Base-by-base conservation (phyloP, 2,797 vertebrate species). In the Oceanodroma leucorhoa region DNA sequence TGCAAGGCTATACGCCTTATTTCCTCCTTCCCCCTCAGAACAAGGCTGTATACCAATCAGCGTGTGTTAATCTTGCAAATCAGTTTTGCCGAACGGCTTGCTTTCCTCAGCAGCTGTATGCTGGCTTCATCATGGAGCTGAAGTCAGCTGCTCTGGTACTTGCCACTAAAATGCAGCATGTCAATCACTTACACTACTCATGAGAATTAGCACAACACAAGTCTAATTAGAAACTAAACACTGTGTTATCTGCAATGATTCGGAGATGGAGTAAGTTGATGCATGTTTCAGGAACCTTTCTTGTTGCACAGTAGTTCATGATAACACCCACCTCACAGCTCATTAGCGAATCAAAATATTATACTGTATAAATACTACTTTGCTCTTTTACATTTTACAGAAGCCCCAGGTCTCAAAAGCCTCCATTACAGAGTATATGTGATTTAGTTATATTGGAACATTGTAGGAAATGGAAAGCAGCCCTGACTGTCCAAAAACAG, bases 321-420 rank as follows among this genome's bases (percentile, higher is more conserved):
- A 84, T 94, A 97, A 95, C 83, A 94, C 66, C 85, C 87, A 94
- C 85, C 95, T 94, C 87, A 84, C 91, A 88, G 89, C 46, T 87
- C 85, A 94, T 93, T 96, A 96, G 65, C 23, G 1, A 97, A 96
- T 95, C 87, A 95, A 95, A 97, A 94, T 90, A 95, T 93, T 94
- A 94, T 26, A 72, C 85, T 93, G 83, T 70, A 90, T 90, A 97
- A 96, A 96, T 88, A 94, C 40, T 91, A 76, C 82, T 94, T 86
- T 92, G 82, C 93, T 96, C 82, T 86, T 96, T 91, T 82, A 86
- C 72, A 70, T 95, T 85, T 91, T 46, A 91, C 73, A 95, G 94
- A 94, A 97, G 87, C 64, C 80, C 53, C 51, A 66, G 54, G 89
- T 91, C 88, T 94, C 89, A 93, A 89, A 85, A 94, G 75, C 90